Percentiles rank a stretch among this genome's conserved stretches.
Conservation (phyloP, 1,140 invertebrate genomes). For the Caerostris darwini region DNA sequence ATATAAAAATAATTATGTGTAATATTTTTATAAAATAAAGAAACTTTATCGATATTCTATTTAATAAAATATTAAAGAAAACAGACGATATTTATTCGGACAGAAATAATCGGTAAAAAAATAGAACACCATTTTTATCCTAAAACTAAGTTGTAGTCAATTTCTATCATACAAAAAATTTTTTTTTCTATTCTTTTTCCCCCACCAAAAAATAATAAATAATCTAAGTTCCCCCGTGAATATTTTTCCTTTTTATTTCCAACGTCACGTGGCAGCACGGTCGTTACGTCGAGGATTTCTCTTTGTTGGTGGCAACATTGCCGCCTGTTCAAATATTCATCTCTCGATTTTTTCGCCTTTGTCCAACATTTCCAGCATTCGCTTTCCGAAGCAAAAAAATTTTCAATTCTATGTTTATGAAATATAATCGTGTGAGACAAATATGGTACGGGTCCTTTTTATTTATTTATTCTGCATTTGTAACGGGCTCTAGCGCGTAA, state of each 20-base stretch:
- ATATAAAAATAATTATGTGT: too few species aligned
- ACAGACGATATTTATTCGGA: too few species aligned
- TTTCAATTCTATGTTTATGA: constrained; percentile 58
- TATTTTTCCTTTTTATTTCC: too few species aligned
- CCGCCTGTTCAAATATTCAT: constrained; percentile 51
- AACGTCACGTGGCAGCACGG: not conserved
- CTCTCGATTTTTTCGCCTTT: not conserved
- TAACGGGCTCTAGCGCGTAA: not conserved
- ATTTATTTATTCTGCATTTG: not conserved
- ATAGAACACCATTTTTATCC: too few species aligned
- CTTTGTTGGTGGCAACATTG: not conserved
- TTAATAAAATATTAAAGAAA: too few species aligned
- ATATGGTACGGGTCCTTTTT: not conserved
- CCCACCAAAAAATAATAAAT: not conserved
- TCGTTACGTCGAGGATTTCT: not conserved
- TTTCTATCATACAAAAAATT: too few species aligned
- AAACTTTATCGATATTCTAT: too few species aligned
- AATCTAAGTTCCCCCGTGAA: not conserved
- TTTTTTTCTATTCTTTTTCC: not conserved
- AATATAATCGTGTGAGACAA: constrained; percentile 63
- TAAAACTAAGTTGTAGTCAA: too few species aligned
- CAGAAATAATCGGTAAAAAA: too few species aligned
- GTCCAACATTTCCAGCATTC: not conserved
- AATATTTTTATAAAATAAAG: too few species aligned
- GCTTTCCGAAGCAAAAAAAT: not conserved